Percentiles rank a stretch among this genome's conserved stretches.
phyloP scores from a whole-genome alignment of 2,797 vertebrate species.

The Epinephelus malabaricus region DNA sequence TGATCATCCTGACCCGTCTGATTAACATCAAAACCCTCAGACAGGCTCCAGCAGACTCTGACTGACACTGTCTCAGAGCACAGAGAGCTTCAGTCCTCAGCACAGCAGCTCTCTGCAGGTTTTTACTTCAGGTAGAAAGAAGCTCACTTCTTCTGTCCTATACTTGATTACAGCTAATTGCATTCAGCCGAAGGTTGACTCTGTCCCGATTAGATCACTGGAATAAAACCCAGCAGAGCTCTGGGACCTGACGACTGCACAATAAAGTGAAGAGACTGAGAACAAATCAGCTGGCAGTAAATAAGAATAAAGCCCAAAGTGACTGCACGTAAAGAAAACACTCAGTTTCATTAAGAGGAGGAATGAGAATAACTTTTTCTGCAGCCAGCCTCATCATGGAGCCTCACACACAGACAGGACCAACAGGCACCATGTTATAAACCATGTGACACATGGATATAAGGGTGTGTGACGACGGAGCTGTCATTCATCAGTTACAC shows the following conservation, averaged over 20 bases:
- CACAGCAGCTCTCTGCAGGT: not conserved
- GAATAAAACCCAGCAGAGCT: constrained; percentile 25
- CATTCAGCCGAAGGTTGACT: constrained; percentile 13
- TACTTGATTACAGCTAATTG: constrained; percentile 30
- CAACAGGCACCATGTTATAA: not conserved
- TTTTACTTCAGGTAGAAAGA: not conserved
- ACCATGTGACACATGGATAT: no score
- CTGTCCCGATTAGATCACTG: constrained; percentile 10
- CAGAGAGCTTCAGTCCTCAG: not conserved
- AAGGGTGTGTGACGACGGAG: not conserved
- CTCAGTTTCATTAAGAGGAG: not conserved
- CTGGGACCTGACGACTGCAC: constrained; percentile 5
- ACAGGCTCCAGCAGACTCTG: not conserved
- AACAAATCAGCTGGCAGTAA: not conserved
- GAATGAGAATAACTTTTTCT: constrained; percentile 4
- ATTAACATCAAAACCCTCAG: constrained; percentile 35
- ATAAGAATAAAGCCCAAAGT: not conserved
- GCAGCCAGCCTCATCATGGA: not conserved
- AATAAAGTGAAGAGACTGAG: not conserved
- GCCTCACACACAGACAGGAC: not conserved
- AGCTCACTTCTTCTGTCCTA: not conserved
- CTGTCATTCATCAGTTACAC: not conserved
- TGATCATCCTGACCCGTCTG: constrained; percentile 42
- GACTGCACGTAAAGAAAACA: not conserved
- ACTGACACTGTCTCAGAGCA: not conserved